Percentiles rank a stretch among this genome's conserved stretches.
These are phyloP conservation scores for Cricetomys ansorgei DNA, from an alignment of 2,113 vertebrate genomes.

Conservation along the genomic window DNA sequence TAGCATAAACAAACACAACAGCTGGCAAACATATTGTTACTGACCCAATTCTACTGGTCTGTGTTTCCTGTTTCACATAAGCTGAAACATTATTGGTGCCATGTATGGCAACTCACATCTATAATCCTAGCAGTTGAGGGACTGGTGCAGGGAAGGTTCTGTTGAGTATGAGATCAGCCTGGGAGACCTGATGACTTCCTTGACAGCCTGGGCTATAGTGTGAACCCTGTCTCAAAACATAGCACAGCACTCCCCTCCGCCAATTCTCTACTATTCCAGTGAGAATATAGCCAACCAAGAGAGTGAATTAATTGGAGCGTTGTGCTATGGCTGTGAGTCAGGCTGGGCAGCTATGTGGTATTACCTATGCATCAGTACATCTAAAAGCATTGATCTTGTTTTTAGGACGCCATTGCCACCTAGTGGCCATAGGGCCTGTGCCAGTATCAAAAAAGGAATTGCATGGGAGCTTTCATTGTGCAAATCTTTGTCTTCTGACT, in stretches of 20 bases:
- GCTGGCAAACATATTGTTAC: neutral
- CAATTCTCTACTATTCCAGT: neutral
- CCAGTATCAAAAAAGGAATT: neutral
- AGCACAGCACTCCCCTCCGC: neutral
- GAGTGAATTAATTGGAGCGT: neutral
- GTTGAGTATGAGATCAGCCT: neutral
- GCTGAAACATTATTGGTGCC: neutral
- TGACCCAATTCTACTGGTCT: neutral
- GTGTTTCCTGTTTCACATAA: neutral
- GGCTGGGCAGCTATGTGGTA: no score
- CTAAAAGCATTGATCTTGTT: neutral
- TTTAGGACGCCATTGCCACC: constrained; percentile 65
- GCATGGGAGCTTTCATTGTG: neutral
- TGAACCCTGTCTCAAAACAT: neutral
- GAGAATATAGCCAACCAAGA: neutral
- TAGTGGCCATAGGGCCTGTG: neutral
- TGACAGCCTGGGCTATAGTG: neutral
- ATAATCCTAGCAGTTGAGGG: neutral
- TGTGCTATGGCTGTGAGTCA: neutral
- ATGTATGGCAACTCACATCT: neutral
- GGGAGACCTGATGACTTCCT: neutral
- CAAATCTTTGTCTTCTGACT: constrained; percentile 49
- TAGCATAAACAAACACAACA: neutral
- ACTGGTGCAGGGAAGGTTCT: neutral
- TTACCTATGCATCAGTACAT: neutral